Evolutionary conservation across 2,113 vertebrate species (phyloP).

Genomic region (Cygnus atratus): DNA sequence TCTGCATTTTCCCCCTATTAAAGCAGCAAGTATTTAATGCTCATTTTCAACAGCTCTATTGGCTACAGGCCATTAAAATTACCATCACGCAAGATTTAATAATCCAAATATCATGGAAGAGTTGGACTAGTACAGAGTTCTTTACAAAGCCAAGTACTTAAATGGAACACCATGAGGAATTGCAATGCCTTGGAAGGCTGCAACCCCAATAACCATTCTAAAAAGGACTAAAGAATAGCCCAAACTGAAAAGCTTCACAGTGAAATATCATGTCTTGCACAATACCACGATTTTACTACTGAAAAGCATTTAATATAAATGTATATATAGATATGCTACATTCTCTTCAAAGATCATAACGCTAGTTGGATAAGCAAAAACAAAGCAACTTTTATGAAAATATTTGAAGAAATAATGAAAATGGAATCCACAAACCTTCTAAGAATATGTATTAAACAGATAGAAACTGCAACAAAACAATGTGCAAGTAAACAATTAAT

Average conservation of each 20-base stretch:
- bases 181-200: not conserved
- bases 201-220: not conserved
- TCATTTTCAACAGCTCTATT: not conserved
- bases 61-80: not conserved
- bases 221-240: not conserved
- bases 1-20: not conserved
- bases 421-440: conserved; percentile 9
- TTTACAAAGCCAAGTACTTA: not conserved
- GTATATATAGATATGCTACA: not conserved
- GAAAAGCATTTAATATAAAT: not conserved
- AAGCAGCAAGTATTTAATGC: not conserved
- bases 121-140: not conserved
- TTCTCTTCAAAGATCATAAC: not conserved
- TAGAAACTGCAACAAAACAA: not conserved
- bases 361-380: not conserved
- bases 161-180: not conserved
- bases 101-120: not conserved
- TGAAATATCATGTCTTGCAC: not conserved
- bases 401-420: conserved; percentile 24
- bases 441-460: not conserved
- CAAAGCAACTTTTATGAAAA: not conserved
- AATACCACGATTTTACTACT: not conserved
- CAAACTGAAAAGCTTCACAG: not conserved
- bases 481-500: not conserved
- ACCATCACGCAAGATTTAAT: not conserved